Base-by-base conservation (phyloP, 2,113 vertebrate species). In the Jaculus jaculus region DNA sequence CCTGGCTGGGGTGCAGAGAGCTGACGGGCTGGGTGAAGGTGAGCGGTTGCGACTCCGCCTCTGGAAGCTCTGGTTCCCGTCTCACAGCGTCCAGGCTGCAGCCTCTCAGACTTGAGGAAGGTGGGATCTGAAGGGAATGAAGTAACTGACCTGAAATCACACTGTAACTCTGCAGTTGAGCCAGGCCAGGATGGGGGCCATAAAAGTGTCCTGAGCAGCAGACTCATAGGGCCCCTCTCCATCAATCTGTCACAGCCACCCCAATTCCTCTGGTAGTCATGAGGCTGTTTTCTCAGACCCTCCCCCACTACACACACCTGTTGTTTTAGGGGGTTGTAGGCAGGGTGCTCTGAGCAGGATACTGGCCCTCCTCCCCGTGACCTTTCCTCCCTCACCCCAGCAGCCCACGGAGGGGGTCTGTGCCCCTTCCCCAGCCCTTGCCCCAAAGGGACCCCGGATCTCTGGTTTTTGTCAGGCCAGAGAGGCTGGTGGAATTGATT, bases 391-490 rank as follows among this genome's bases (percentile, higher is more conserved):
- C 77, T 30, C 7, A 0, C 84, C 77, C n/a, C 7, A 0, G 73
- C 42, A 89, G 51, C 16, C 72, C 92, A 68, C 32, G 51, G 74
- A 94, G 78, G 42, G 42, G 84, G 93, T 93, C 93, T 82, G 34
- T 7, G 39, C 20, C 86, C 90, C n/a, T 32, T 82, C 84, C 82
- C 84, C 13, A 7, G 58, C 61, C 65, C 84, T 39, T 58, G 66
- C 83, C 82, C 95, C 78, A 66, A 68, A 58, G 94, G 93, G 93
- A 93, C 74, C 90, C 63, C 3, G 7, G 65, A 92, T 96, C 96
- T 97, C 97, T 97, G 97, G 95, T 95, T 97, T 96, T 95, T 90
- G 96, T 97, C 97, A 96, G 96, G 94, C 71, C 87, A 87, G 95
- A 96, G 94, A 92, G 5, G 94, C 90, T 95, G 94, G 95, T 93